These are phyloP conservation scores for Onychostoma macrolepis DNA, from an alignment of 2,113 vertebrate genomes.

Conservation along the genomic window DNA sequence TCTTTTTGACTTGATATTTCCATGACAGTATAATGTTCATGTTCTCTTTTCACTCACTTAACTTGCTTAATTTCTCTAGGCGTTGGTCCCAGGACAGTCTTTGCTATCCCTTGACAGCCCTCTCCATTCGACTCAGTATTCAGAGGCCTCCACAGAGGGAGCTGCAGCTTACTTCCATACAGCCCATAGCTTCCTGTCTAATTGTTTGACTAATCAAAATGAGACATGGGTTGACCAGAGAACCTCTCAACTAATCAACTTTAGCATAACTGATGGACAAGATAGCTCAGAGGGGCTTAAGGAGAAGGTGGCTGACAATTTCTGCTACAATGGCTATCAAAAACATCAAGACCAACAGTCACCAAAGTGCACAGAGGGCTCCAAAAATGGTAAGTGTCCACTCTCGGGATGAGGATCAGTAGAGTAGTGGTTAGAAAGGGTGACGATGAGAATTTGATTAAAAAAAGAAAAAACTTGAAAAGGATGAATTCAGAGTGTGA, in stretches of 20 bases:
- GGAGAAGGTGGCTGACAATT: conserved; percentile 68
- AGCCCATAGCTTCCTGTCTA: conserved; percentile 69
- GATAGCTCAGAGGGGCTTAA: background rate
- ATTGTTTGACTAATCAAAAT: conserved; percentile 60
- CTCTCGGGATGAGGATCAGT: background rate
- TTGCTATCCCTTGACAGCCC: conserved; percentile 48
- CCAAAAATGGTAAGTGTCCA: conserved; percentile 61
- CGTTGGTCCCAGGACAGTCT: conserved; percentile 39
- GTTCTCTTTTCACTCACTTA: background rate
- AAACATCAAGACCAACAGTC: background rate
- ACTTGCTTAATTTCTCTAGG: conserved; percentile 42
- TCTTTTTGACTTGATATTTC: background rate
- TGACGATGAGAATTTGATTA: background rate
- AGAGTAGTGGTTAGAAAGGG: background rate
- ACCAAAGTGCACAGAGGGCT: conserved; percentile 29
- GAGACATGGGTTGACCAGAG: conserved; percentile 62
- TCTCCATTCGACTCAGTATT: background rate
- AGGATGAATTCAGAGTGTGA: background rate
- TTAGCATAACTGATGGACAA: conserved; percentile 57
- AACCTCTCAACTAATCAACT: conserved; percentile 55
- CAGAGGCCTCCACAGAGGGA: conserved; percentile 38
- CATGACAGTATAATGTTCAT: background rate
- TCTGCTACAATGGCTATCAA: conserved; percentile 58
- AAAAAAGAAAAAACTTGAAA: background rate
- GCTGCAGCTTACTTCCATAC: conserved; percentile 62